Evolutionary conservation across 2,113 vertebrate genomes (phyloP).

Genomic region (Prochilodus magdalenae): DNA sequence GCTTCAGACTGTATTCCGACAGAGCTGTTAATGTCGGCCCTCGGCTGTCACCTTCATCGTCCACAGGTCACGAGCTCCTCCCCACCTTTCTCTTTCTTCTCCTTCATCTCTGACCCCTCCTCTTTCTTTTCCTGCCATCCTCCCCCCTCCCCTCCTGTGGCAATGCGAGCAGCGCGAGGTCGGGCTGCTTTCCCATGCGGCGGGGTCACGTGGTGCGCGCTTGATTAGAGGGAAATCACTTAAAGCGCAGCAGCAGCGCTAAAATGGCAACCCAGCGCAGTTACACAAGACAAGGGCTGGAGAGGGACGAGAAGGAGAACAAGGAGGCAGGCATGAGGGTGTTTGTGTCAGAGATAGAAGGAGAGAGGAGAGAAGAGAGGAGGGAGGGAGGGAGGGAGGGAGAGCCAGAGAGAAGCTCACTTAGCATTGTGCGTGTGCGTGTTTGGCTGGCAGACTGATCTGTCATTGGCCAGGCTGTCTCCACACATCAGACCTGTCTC

Average conservation of each 20-base stretch:
- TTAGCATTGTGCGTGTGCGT: slow-evolving; percentile 69
- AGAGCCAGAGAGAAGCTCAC: slow-evolving; percentile 58
- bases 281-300: slow-evolving; percentile 70
- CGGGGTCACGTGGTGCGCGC: slow-evolving; percentile 79
- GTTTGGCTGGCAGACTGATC: slow-evolving; percentile 76
- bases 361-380: slow-evolving; percentile 26
- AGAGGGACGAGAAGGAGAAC: slow-evolving; percentile 39
- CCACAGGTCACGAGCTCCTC: slow-evolving; percentile 34
- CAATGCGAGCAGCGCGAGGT: slow-evolving; percentile 70
- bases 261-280: slow-evolving; percentile 77
- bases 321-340: slow-evolving; percentile 15
- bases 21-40: slow-evolving; percentile 22
- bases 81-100: slow-evolving; percentile 30
- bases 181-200: slow-evolving; percentile 76
- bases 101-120: slow-evolving; percentile 22
- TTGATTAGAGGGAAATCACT: slow-evolving; percentile 83
- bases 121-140: slow-evolving; percentile 1
- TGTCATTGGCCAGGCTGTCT: slow-evolving; percentile 71
- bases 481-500: slow-evolving; percentile 73
- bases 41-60: slow-evolving; percentile 19
- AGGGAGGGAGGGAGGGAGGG: slow-evolving; percentile 31
- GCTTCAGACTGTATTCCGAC: not conserved
- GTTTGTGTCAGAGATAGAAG: slow-evolving; percentile 36
- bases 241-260: slow-evolving; percentile 75
- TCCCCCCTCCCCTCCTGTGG: slow-evolving; percentile 55